Evolutionary conservation across 2,797 vertebrate species (phyloP), one percentile per base, ranked within the genome.

Genomic region (Pseudochirops corinnae): DNA sequence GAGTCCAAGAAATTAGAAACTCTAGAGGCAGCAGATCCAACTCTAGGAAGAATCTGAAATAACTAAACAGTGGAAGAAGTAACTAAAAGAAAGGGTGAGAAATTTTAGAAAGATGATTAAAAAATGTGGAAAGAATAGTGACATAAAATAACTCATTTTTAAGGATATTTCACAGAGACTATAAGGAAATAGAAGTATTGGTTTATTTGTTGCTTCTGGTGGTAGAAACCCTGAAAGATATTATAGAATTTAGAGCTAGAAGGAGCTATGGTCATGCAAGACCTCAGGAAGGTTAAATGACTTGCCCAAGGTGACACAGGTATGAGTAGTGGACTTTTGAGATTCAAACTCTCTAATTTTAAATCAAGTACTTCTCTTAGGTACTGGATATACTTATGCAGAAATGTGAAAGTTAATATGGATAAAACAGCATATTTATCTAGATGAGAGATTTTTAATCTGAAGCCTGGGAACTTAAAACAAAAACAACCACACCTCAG

Each of bases 1-100:
- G 94, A 96, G 26, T 93, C 93, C 57, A 96, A 92, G 92, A 97
- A 95, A 96, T 95, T 90, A 97, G 95, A 96, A 97, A 97, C 93
- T 96, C 57, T 94, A 39, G 33, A 82, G 62, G 62, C 91, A 90
- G 50, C 62, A 96, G n/a, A 74, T 94, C 92, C 87, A 94, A 94
- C 24, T 92, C 93, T 87, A 91, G 50, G 5, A 90, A 91, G 90
- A 95, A 91, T 94, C 94, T 95, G 94, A 58, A 91, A 94, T 67
- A 93, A 55, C 53, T n/a, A 90, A 96, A 74, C 28, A 52, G 91
- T 94, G 87, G 24, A n/a, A 39, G 33, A 87, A 93, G 92, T 12
- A 93, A 46, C 29, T 11, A 1, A 94, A 46, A 91, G 90, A 94
- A 90, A 91, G 56, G 33, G 50, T 92, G 93, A 67, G 33, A 67